These are phyloP conservation scores for Nematolebias whitei DNA, from an alignment of 2,113 vertebrate genomes.

Conservation along the genomic window DNA sequence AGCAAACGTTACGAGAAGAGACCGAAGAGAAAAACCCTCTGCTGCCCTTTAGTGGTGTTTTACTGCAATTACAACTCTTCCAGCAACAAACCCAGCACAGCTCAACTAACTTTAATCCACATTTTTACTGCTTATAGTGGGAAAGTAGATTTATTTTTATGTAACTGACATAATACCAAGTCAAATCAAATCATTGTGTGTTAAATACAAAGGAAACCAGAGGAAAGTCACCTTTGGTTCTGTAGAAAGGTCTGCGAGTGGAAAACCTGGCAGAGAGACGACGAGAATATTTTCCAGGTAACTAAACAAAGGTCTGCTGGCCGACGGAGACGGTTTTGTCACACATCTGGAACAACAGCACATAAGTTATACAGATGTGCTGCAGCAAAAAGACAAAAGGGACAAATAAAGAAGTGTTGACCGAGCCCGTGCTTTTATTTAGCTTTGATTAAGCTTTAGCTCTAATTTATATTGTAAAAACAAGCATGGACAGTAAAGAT, in stretches of 20 bases:
- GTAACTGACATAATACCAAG: no score
- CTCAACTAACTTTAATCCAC: not conserved
- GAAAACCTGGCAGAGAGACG: constrained; percentile 41
- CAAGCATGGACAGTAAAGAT: not conserved
- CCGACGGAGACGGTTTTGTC: not conserved
- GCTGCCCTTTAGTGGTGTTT: constrained; percentile 39
- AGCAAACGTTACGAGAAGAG: fast-evolving
- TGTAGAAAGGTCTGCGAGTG: constrained; percentile 15
- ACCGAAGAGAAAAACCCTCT: constrained; percentile 12
- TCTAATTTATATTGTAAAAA: not conserved
- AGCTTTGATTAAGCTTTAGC: not conserved
- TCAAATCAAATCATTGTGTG: no score
- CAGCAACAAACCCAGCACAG: not conserved
- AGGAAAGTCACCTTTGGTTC: constrained; percentile 51
- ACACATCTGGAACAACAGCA: constrained; percentile 2
- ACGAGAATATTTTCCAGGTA: constrained; percentile 22
- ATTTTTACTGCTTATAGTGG: no score
- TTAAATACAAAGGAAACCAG: not conserved
- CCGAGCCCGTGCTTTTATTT: no score
- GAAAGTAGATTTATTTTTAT: not conserved
- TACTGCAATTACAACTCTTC: not conserved
- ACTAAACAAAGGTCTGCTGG: not conserved
- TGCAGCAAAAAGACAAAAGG: not conserved
- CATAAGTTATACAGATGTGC: not conserved
- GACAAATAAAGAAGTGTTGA: not conserved